Percentiles rank a stretch among this genome's conserved stretches.
phyloP scores from a whole-genome alignment of 1,140 invertebrate species.

The Laodelphax striatellus region DNA sequence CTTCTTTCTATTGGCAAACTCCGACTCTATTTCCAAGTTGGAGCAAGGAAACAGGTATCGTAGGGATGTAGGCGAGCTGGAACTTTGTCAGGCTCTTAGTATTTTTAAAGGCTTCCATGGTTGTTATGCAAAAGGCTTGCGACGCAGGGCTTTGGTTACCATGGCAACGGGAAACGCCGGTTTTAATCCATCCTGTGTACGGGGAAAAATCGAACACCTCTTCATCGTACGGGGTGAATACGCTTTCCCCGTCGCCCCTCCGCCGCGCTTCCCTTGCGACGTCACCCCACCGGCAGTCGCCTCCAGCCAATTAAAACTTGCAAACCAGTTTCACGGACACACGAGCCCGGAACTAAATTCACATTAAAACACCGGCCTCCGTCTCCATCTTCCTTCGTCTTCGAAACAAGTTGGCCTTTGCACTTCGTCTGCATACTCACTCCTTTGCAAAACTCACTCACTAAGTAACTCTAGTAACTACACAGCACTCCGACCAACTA shows the following conservation, averaged over 20 bases:
- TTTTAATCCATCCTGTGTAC: constrained; percentile 3
- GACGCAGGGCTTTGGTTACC: background rate
- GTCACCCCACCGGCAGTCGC: background rate
- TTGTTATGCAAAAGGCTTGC: constrained; percentile 1
- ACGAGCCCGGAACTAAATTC: background rate
- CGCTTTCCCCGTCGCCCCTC: background rate
- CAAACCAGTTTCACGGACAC: constrained; percentile 1
- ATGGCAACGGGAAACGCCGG: background rate
- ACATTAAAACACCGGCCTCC: constrained; percentile 2
- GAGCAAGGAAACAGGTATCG: too few species aligned
- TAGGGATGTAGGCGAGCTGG: too few species aligned
- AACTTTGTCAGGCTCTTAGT: background rate
- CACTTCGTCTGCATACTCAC: too few species aligned
- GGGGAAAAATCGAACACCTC: constrained; percentile 1
- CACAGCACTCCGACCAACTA: too few species aligned
- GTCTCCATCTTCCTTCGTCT: background rate
- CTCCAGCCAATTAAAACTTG: constrained; percentile 1
- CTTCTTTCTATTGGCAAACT: too few species aligned
- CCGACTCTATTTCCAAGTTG: too few species aligned
- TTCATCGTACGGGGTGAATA: too few species aligned
- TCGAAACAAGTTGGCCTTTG: too few species aligned
- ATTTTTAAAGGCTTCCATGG: background rate
- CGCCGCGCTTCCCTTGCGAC: background rate
- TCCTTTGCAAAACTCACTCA: too few species aligned
- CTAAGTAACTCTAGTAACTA: too few species aligned